phyloP scores from a whole-genome alignment of 2,113 vertebrate genomes.

The Dicaeum eximium region DNA sequence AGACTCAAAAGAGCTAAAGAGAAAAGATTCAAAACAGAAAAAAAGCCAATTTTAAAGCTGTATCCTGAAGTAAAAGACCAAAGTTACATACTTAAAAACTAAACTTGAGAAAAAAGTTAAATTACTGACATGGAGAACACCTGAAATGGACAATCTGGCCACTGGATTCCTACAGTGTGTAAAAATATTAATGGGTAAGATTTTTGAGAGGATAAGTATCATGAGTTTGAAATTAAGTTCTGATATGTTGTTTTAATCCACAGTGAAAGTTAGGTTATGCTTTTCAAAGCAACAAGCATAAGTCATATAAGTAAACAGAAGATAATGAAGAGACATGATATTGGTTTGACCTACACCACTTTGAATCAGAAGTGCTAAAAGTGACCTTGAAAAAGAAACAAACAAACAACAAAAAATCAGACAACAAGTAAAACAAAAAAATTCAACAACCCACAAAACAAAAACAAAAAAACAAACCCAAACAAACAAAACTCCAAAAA shows the following conservation, averaged over 20 bases:
- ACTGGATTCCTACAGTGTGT: background rate
- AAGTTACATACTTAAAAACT: background rate
- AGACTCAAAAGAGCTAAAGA: background rate
- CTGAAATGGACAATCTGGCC: background rate
- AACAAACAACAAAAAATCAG: background rate
- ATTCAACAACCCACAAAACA: background rate
- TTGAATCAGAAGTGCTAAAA: background rate
- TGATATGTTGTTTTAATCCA: background rate
- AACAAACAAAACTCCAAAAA: background rate
- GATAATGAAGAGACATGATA: background rate
- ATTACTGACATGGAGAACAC: background rate
- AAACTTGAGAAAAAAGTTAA: background rate
- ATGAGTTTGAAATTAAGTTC: background rate
- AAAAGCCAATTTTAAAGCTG: background rate
- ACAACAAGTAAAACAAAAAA: background rate
- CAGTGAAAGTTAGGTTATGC: background rate
- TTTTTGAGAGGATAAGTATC: background rate
- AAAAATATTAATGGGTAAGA: background rate
- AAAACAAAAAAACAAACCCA: rapidly evolving
- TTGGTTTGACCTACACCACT: background rate
- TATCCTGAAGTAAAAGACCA: background rate
- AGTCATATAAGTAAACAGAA: background rate
- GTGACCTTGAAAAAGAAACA: background rate
- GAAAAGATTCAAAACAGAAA: background rate
- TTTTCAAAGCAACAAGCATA: background rate